Base-by-base conservation (phyloP, 2,797 vertebrate genomes). In the Euthynnus affinis region DNA sequence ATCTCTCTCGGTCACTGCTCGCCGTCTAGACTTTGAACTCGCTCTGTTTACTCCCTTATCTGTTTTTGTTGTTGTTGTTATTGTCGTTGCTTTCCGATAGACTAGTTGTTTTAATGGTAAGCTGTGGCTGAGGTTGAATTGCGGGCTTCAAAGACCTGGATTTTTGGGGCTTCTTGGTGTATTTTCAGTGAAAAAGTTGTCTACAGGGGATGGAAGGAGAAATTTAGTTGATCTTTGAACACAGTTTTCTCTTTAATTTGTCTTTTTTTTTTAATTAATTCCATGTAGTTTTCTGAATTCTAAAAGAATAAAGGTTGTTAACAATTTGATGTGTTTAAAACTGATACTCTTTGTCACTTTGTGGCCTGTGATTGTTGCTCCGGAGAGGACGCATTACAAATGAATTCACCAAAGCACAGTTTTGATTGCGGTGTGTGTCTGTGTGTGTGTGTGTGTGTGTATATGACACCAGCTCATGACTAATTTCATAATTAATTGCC, bases 401-500 rank as follows among this genome's bases (percentile, higher is more conserved):
- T 12, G 20, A 55, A 48, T 80, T 80, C 71, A 55, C n/a, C 65
- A 65, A 62, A 59, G 64, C 64, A 68, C 57, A 17, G 74, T 74
- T 87, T 72, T 78, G 74, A 83, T 80, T 84, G 48, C 53, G 10
- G 40, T 59, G 27, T 7, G 20, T 52, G 56, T 46, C 70, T 44
- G 55, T 44, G 37, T 34, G 51, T 32, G 58, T 15, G 49, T 18
- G 52, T 40, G 52, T 51, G 74, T 56, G 67, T 4, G 70, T 52
- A 76, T 78, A 69, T 83, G 90, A 91, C 87, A 78, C 64, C 69
- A 55, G 82, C 89, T 93, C 83, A 82, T 83, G 88, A 93, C 92
- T 92, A 92, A 92, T 93, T 94, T 92, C 85, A 84, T 94, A 93
- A 95, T 93, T 90, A 94, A 94, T 93, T 92, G 91, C 89, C 89